Conservation (phyloP, 1,140 invertebrate genomes). For the Schlechtendalia chinensis region DNA sequence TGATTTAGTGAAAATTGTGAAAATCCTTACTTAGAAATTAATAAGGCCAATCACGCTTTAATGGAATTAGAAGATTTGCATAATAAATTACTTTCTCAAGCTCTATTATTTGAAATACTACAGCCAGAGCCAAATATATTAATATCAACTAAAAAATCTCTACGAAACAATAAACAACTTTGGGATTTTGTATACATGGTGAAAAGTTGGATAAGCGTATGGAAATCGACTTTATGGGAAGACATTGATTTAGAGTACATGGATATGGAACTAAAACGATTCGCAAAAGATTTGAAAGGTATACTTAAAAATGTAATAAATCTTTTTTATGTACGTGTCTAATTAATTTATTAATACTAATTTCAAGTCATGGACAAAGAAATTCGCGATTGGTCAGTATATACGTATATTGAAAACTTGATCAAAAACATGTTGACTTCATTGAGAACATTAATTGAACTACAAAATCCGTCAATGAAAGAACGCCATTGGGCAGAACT, state of each 20-base stretch:
- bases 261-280: slow-evolving; percentile 91
- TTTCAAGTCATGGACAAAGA: slow-evolving; percentile 77
- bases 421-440: slow-evolving; percentile 86
- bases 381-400: slow-evolving; percentile 77
- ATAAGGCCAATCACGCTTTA: slow-evolving; percentile 71
- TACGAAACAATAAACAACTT: slow-evolving; percentile 74
- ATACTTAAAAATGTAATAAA: slow-evolving; percentile 10
- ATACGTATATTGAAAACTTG: slow-evolving; percentile 67
- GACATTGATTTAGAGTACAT: slow-evolving; percentile 90
- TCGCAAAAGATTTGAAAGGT: slow-evolving; percentile 77
- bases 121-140: slow-evolving; percentile 79
- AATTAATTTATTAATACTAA: slow-evolving; percentile 45
- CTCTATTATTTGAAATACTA: slow-evolving; percentile 80
- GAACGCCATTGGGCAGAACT: slow-evolving; percentile 91
- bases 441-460: slow-evolving; percentile 81
- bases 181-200: slow-evolving; percentile 90
- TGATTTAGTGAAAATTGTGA: slow-evolving; percentile 59
- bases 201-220: slow-evolving; percentile 77
- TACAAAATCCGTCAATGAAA: slow-evolving; percentile 90
- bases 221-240: slow-evolving; percentile 90
- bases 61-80: slow-evolving; percentile 69
- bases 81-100: slow-evolving; percentile 68
- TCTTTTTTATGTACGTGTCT: not conserved
- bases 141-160: slow-evolving; percentile 71
- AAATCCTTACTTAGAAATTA: slow-evolving; percentile 72